A percentile compares a stretch with the other conserved stretches of the same genome.
These are phyloP conservation scores for Entelurus aequoreus DNA, from an alignment of 2,113 vertebrate species.

Conservation along the genomic window DNA sequence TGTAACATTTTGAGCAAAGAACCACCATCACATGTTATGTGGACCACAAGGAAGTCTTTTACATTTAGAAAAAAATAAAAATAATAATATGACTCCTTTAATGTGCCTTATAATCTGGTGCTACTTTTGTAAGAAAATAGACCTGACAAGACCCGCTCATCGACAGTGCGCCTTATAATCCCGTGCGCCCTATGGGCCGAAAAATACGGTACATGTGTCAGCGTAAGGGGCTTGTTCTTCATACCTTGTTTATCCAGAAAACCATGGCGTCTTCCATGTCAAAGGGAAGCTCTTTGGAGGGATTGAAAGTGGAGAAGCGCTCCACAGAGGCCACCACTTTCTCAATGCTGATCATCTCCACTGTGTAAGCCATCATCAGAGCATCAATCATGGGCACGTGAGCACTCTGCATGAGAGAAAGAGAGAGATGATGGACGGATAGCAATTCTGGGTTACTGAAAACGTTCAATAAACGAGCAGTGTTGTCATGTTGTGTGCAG, in stretches of 20 bases:
- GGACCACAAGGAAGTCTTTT: too few relatives aligned
- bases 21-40: too few relatives aligned
- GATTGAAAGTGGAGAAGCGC: slow-evolving; percentile 96
- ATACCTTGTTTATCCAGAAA: slow-evolving; percentile 99
- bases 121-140: too few relatives aligned
- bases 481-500: slow-evolving; percentile 14
- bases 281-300: slow-evolving; percentile 96
- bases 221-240: background rate
- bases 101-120: too few relatives aligned
- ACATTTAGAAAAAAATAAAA: too few relatives aligned
- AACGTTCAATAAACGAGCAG: slow-evolving; percentile 8
- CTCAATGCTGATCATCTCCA: slow-evolving; percentile 99
- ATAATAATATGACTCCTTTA: too few relatives aligned
- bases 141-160: too few relatives aligned
- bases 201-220: too few relatives aligned
- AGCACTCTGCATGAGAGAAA: slow-evolving; percentile 73
- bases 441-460: slow-evolving; percentile 8
- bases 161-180: too few relatives aligned
- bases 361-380: slow-evolving; percentile 97
- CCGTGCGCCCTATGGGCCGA: too few relatives aligned
- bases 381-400: slow-evolving; percentile 98
- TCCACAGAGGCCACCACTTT: slow-evolving; percentile 94
- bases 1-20: too few relatives aligned
- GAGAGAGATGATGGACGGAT: background rate
- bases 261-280: slow-evolving; percentile 98